A percentile compares a stretch with the other conserved stretches of the same genome.
These are phyloP conservation scores for Ursus arctos DNA, from an alignment of 2,113 vertebrate genomes.

Conservation along the genomic window DNA sequence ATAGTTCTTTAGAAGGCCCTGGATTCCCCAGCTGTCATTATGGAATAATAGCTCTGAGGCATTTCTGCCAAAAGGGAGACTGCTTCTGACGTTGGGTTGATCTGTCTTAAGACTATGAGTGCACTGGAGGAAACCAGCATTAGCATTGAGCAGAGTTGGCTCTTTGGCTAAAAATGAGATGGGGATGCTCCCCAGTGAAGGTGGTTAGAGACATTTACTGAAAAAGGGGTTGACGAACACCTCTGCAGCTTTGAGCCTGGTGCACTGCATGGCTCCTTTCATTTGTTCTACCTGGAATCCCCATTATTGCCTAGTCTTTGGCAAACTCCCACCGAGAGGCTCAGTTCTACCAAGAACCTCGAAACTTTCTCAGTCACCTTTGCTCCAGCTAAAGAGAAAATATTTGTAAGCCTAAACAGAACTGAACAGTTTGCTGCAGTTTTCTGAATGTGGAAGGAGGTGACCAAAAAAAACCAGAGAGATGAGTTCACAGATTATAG, in stretches of 20 bases:
- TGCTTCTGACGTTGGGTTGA: not conserved
- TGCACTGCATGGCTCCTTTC: not conserved
- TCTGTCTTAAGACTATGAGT: not conserved
- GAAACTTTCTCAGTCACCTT: slow-evolving; percentile 61
- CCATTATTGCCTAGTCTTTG: not conserved
- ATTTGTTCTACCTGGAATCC: not conserved
- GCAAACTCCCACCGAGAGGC: not conserved
- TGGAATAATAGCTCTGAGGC: not conserved
- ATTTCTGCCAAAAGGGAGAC: not conserved
- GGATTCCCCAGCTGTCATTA: not conserved
- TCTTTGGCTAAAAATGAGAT: not conserved
- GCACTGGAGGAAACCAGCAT: not conserved
- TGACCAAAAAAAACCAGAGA: slow-evolving; percentile 27
- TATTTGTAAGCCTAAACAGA: not conserved
- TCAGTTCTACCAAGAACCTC: not conserved
- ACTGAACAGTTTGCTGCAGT: slow-evolving; percentile 39
- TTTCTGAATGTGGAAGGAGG: slow-evolving; percentile 22
- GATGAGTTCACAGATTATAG: slow-evolving; percentile 31
- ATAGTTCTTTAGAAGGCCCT: not conserved
- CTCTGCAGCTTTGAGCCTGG: not conserved
- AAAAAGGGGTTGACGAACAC: not conserved
- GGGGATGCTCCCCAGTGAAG: not conserved
- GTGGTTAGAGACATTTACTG: slow-evolving; percentile 6
- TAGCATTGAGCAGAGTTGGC: not conserved
- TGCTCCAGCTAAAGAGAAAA: slow-evolving; percentile 60